Percentiles rank a stretch among this genome's conserved stretches.
Conservation (phyloP, 2,797 vertebrate species). For the Otolemur crassicaudatus region DNA sequence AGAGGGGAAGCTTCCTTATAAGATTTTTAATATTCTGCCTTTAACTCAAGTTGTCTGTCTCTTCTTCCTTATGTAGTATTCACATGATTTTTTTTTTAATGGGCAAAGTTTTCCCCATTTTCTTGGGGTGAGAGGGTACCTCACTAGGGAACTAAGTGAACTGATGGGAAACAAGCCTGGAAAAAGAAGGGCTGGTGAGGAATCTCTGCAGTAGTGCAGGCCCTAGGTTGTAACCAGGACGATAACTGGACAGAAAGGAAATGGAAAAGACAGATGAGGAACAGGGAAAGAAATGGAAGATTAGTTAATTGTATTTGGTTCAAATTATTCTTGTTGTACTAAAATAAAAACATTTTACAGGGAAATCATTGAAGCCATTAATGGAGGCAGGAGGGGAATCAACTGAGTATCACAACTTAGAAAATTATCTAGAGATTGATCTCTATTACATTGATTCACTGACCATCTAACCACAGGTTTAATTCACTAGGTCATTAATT, state of each 20-base stretch:
- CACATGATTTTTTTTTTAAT: not conserved
- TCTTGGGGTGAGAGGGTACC: not conserved
- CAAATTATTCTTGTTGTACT: conserved; percentile 1
- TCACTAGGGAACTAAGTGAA: not conserved
- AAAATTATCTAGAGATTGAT: conserved; percentile 10
- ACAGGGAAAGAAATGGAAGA: not conserved
- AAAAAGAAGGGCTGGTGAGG: not conserved
- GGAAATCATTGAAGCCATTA: not conserved
- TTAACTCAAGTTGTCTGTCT: not conserved
- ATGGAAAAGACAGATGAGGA: not conserved
- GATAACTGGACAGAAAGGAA: not conserved
- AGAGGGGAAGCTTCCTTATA: not conserved
- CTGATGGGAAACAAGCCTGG: not conserved
- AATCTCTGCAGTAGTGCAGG: not conserved
- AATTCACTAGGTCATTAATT: not conserved
- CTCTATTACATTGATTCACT: not conserved
- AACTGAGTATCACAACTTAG: not conserved
- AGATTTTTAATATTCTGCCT: not conserved
- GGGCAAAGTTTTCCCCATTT: not conserved
- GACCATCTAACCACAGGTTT: not conserved
- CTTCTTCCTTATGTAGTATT: not conserved
- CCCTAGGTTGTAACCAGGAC: not conserved
- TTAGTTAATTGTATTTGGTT: not conserved
- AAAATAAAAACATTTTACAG: not conserved
- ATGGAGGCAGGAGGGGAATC: not conserved